These are phyloP conservation scores for Heliangelus exortis DNA, from an alignment of 2,797 vertebrate species.

Conservation along the genomic window DNA sequence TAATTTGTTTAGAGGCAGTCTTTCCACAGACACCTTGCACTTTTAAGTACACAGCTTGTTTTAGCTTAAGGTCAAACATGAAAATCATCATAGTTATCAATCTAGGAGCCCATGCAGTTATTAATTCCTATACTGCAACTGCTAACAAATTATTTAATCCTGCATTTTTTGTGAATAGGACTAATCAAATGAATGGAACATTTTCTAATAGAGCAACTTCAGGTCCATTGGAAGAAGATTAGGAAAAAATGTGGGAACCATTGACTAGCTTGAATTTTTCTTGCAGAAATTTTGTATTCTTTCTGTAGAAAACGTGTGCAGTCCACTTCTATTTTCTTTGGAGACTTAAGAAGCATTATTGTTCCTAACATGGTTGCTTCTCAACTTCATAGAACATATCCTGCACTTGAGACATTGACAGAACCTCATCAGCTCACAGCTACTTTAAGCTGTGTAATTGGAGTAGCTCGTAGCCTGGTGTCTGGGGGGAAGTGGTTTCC, in stretches of 20 bases:
- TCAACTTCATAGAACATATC: conserved; percentile 87
- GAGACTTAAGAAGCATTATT: neutral
- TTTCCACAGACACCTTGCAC: neutral
- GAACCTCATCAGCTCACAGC: conserved; percentile 98
- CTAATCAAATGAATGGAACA: neutral
- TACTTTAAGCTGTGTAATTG: conserved; percentile 96
- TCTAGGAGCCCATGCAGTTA: neutral
- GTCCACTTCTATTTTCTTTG: neutral
- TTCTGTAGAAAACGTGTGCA: neutral
- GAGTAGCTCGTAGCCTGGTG: conserved; percentile 94
- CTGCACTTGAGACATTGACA: conserved; percentile 94
- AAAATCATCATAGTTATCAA: neutral
- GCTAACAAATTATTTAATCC: neutral
- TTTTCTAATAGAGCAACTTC: neutral
- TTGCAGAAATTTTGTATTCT: neutral
- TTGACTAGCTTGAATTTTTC: neutral
- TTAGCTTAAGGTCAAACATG: neutral
- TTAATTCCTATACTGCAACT: neutral
- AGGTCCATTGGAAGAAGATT: neutral
- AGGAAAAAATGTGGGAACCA: neutral
- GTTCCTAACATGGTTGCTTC: neutral
- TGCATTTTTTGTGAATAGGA: neutral
- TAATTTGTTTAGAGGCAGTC: neutral
- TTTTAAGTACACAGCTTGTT: neutral
- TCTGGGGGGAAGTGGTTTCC: conserved; percentile 90